These are phyloP conservation scores for Microtus richardsoni DNA, from an alignment of 2,113 vertebrate species.

Conservation along the genomic window DNA sequence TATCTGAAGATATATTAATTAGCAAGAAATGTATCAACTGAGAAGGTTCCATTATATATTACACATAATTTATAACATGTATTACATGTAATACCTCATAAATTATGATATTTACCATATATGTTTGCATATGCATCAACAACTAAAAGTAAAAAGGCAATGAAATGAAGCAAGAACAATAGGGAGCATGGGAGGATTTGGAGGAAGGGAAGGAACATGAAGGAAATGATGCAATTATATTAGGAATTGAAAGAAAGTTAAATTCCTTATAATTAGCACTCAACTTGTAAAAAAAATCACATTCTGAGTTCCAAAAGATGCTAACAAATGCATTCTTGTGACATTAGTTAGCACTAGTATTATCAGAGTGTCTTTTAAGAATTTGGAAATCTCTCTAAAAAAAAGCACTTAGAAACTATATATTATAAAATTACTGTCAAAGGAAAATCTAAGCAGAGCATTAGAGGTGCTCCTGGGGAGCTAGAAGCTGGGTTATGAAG, in stretches of 20 bases:
- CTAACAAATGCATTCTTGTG: neutral
- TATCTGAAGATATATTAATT: neutral
- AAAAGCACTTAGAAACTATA: neutral
- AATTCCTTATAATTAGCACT: neutral
- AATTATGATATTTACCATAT: neutral
- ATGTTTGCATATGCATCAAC: neutral
- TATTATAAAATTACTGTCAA: neutral
- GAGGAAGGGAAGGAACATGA: neutral
- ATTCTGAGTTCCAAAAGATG: too few relatives aligned
- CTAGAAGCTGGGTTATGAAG: neutral
- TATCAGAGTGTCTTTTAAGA: neutral
- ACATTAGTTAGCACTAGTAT: neutral
- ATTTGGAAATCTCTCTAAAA: neutral
- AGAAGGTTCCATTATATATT: neutral
- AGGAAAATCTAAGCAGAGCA: neutral
- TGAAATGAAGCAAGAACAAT: neutral
- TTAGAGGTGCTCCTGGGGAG: neutral
- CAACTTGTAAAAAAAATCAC: neutral
- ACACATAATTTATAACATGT: neutral
- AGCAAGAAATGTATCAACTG: neutral
- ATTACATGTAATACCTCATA: neutral
- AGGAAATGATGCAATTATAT: neutral
- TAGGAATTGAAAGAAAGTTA: neutral
- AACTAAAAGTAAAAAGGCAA: neutral
- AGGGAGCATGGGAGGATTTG: neutral